These are phyloP conservation scores for Drosophila leonis DNA, from an alignment of 2,888 invertebrate species.

Conservation along the genomic window DNA sequence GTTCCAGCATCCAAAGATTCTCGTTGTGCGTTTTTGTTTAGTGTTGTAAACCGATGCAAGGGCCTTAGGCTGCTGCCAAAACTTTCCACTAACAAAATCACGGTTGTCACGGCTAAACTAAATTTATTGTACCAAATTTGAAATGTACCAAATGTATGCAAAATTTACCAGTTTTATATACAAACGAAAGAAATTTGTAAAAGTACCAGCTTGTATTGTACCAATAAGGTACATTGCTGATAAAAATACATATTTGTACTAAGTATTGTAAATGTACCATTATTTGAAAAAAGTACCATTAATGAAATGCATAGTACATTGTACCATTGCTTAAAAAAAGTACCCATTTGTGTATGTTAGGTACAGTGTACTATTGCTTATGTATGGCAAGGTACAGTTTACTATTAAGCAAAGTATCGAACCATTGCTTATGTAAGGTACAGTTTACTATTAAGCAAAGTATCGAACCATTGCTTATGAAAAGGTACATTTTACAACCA, in stretches of 20 bases:
- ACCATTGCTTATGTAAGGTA: too few species aligned
- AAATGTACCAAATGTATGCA: background rate
- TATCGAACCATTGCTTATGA: too few species aligned
- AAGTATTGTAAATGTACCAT: too few species aligned
- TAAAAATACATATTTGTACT: too few species aligned
- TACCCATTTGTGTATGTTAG: background rate
- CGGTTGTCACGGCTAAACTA: background rate
- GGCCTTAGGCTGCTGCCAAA: conserved; percentile 43
- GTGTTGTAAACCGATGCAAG: conserved; percentile 51
- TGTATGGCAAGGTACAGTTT: too few species aligned
- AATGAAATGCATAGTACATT: too few species aligned
- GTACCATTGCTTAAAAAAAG: too few species aligned
- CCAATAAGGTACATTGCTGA: background rate
- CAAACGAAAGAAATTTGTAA: background rate
- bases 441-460: too few species aligned
- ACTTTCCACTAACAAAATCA: conserved; percentile 37
- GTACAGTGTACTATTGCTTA: too few species aligned
- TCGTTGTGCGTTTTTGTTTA: conserved; percentile 68
- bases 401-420: too few species aligned
- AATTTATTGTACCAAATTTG: background rate
- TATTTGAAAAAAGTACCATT: background rate
- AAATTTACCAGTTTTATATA: background rate
- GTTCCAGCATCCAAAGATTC: conserved; percentile 77
- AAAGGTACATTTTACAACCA: too few species aligned
- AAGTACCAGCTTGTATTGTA: background rate